Evolutionary conservation across 1,140 invertebrate species (phyloP).

Genomic region (Protaetia brevitarsis): DNA sequence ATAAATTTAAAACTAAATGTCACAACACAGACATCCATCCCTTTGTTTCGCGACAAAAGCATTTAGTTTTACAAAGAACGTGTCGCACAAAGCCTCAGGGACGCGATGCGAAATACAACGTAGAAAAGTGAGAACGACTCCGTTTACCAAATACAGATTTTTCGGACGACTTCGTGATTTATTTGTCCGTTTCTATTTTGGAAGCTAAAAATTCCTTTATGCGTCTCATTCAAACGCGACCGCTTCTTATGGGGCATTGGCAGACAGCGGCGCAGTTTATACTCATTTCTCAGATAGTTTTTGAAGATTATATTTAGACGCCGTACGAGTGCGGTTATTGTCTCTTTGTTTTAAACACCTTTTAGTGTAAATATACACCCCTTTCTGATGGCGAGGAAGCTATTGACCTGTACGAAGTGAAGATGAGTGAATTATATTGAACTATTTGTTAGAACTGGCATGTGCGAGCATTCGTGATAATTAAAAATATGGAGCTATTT

Average conservation of each 20-base stretch:
- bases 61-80: too few relatives aligned
- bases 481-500: too few relatives aligned
- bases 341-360: conserved; percentile 6
- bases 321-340: conserved; percentile 1
- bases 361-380: conserved; percentile 17
- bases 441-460: too few relatives aligned
- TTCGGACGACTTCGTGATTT: too few relatives aligned
- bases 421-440: too few relatives aligned
- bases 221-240: background rate
- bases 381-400: background rate
- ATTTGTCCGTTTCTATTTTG: conserved; percentile 9
- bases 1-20: background rate
- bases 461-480: too few relatives aligned
- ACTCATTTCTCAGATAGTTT: conserved; percentile 8
- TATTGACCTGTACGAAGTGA: conserved; percentile 13
- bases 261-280: conserved; percentile 10
- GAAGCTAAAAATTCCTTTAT: conserved; percentile 3
- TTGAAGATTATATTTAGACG: conserved; percentile 16
- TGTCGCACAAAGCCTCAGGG: too few relatives aligned
- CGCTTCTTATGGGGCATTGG: background rate
- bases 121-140: background rate
- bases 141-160: background rate
- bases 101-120: background rate
- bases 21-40: background rate
- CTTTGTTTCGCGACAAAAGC: too few relatives aligned